Conservation (phyloP, 2,888 invertebrate genomes). For the Trachelus tabidus region DNA sequence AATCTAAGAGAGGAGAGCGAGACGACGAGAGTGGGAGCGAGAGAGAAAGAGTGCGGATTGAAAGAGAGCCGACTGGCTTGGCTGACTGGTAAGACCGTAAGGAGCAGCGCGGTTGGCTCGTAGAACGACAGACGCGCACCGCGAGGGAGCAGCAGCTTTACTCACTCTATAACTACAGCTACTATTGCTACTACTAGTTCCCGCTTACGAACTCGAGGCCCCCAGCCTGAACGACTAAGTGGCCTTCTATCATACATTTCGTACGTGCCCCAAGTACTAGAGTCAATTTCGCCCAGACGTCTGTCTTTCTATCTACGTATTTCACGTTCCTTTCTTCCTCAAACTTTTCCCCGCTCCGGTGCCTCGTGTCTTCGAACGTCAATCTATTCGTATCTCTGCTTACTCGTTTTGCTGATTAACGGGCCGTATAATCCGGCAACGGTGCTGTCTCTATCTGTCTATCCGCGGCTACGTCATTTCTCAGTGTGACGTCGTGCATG, state of each 20-base stretch:
- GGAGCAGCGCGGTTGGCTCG: neutral
- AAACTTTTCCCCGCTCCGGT: neutral
- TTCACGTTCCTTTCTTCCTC: neutral
- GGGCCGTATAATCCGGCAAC: neutral
- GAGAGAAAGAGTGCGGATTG: conserved; percentile 35
- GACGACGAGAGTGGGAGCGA: conserved; percentile 29
- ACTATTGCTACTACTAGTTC: no score
- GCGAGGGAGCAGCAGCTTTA: conserved; percentile 53
- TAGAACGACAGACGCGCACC: conserved; percentile 47
- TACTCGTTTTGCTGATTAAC: neutral
- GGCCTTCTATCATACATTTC: conserved; percentile 34
- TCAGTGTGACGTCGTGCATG: neutral
- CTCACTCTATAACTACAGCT: conserved; percentile 21
- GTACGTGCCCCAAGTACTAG: conserved; percentile 20
- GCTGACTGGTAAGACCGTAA: conserved; percentile 48
- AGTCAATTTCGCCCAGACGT: neutral
- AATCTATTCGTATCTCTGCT: neutral
- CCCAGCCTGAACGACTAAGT: conserved; percentile 34
- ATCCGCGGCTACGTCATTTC: conserved; percentile 1
- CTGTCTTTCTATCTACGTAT: neutral
- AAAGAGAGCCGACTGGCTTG: conserved; percentile 45
- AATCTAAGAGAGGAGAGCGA: conserved; percentile 34
- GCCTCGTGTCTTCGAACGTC: neutral
- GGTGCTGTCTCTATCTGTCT: neutral
- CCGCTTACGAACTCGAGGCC: conserved; percentile 40